Evolutionary conservation across 2,888 invertebrate genomes (phyloP), one percentile per base, ranked within the genome.

Genomic region (Trypoxylon attenuatum): DNA sequence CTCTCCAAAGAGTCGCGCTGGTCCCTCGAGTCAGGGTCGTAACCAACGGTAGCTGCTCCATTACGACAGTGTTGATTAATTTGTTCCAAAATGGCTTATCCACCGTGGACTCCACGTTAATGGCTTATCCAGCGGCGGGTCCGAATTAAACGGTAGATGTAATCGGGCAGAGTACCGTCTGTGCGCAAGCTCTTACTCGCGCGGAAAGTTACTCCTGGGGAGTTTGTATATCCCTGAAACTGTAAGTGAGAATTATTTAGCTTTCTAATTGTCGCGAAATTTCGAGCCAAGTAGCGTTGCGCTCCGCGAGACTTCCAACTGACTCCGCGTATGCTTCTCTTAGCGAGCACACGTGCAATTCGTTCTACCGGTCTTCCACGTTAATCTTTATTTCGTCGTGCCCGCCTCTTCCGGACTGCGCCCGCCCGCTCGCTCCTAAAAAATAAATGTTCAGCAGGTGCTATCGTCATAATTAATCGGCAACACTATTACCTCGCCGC

Each of bases 41-140:
- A n/a, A n/a, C n/a, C n/a, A 66, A 56, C 63, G 19, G 42, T 53
- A 21, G 38, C 39, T 18, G n/a, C 16, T 1, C 22, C 2, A 10
- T 21, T 21, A 13, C 29, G 67, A 64, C 51, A 39, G 59, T 51
- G 64, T 55, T 64, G 64, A 67, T 67, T 64, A 64, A 67, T 67
- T 67, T 64, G 67, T 67, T 49, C 59, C 59, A 50, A 64, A 67
- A 64, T 38, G 64, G 64, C 64, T 67, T 64, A 64, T 64, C 58
- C 38, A 50, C 29, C 19, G n/a, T 10, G 19, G 27, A 38, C 41
- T 22, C 29, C 15, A 19, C 22, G 58, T 33, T 33, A 10, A 10
- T 33, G 33, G 33, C 33, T 33, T 33, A 33, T 33, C 33, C 33
- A n/a, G 27, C 27, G 33, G 13, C 10, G 10, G 13, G 25, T 25